A percentile compares a stretch with the other conserved stretches of the same genome.
Conservation (phyloP, 2,888 invertebrate species). For the Aphidoletes aphidimyza region DNA sequence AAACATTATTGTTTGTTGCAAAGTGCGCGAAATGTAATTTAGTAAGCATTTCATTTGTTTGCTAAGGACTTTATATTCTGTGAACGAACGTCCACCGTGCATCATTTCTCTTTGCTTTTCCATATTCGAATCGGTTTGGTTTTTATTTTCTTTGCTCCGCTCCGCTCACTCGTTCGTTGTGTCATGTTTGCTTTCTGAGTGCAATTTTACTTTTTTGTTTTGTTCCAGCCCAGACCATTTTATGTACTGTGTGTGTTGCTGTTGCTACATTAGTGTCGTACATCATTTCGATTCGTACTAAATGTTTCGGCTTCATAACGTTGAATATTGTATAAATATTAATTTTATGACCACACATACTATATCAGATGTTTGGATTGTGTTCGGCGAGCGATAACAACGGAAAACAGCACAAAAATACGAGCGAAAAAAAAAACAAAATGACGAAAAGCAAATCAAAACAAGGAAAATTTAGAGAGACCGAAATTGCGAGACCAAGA, state of each 20-base stretch:
- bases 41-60: conserved; percentile 46
- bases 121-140: conserved; percentile 7
- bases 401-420: neutral
- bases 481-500: no score
- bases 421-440: neutral
- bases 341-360: conserved; percentile 51
- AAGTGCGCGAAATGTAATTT: conserved; percentile 28
- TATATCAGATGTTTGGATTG: neutral
- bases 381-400: neutral
- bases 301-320: conserved; percentile 14
- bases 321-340: conserved; percentile 39
- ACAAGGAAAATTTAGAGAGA: no score
- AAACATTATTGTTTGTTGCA: conserved; percentile 38
- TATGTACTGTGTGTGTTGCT: neutral
- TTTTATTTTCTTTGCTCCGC: neutral
- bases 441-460: neutral
- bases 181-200: neutral
- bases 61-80: conserved; percentile 41
- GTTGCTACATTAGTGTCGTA: conserved; percentile 28
- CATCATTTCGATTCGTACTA: conserved; percentile 28
- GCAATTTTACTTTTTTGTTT: neutral
- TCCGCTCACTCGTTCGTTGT: no score
- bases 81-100: conserved; percentile 13
- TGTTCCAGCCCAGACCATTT: neutral
- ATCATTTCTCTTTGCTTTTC: conserved; percentile 8